Base-by-base conservation (phyloP, 2,888 invertebrate genomes). In the Trichopria drosophilae region DNA sequence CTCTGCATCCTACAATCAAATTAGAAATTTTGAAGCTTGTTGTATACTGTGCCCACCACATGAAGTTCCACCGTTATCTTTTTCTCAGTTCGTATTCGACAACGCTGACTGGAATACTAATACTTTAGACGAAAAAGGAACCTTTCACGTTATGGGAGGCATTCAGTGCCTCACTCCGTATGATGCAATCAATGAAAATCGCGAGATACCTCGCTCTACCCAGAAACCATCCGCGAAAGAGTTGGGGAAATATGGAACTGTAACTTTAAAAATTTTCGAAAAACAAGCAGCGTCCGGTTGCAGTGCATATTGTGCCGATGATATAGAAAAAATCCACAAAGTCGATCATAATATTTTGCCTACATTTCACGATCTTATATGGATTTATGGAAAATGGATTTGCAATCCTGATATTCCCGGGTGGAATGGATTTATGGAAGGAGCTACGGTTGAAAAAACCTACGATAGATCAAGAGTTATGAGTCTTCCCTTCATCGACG, bases 21-120 rank as follows among this genome's bases (percentile, higher is more conserved):
- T 42, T 10, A 9, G 24, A 13, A n/a, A 28, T 16, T 49, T 49
- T 26, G 49, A 49, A 49, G 35, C 3, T 24, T 49, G 42, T 6
- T 35, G 34, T 26, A 28, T 35, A n/a, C n/a, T n/a, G n/a, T n/a
- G n/a, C n/a, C n/a, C n/a, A n/a, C n/a, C n/a, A 61, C 23, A 61
- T 60, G n/a, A 36, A 29, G 57, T 3, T 40, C 52, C 15, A 37
- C 32, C n/a, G n/a, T n/a, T n/a, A n/a, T n/a, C n/a, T n/a, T n/a
- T 57, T 65, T 69, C 50, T 68, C n/a, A n/a, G n/a, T n/a, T n/a
- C n/a, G n/a, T n/a, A n/a, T n/a, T n/a, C n/a, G n/a, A n/a, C n/a
- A n/a, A 69, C 57, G 65, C 67, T 1, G 67, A 67, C 58, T 54
- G 59, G 51, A 67, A 68, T 54, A 59, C 51, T 20, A 43, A 28